These are phyloP conservation scores for Scaptomyza caliginosa DNA, from an alignment of 2,888 invertebrate genomes.

Conservation along the genomic window DNA sequence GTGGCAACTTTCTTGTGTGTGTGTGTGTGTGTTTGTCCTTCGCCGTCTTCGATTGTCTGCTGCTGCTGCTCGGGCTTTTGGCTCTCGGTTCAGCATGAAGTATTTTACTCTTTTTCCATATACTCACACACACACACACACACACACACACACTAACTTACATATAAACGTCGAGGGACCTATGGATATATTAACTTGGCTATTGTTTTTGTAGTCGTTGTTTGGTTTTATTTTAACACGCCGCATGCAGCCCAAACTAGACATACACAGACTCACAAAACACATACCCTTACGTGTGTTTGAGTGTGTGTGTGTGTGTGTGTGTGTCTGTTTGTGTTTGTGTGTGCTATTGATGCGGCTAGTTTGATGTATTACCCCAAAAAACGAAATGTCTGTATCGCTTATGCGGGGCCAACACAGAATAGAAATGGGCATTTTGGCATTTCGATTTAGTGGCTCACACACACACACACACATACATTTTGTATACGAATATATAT, in stretches of 20 bases:
- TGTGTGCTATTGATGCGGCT: constrained; percentile 81
- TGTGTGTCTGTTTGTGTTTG: constrained; percentile 44
- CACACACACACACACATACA: constrained; percentile 48
- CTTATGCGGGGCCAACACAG: constrained; percentile 77
- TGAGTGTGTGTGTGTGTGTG: constrained; percentile 46
- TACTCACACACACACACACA: constrained; percentile 15
- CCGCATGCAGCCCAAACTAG: constrained; percentile 68
- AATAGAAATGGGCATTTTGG: constrained; percentile 81
- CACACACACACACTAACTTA: constrained; percentile 1
- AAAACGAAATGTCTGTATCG: constrained; percentile 80
- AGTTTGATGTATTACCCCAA: constrained; percentile 83
- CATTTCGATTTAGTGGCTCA: constrained; percentile 78
- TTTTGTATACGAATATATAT: constrained; percentile 11
- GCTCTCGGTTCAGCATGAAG: constrained; percentile 75
- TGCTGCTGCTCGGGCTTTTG: constrained; percentile 11
- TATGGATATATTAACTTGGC: constrained; percentile 74
- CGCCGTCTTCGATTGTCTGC: constrained; percentile 20
- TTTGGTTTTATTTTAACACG: constrained; percentile 76
- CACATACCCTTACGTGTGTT: constrained; percentile 8
- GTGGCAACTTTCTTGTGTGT: constrained; percentile 66
- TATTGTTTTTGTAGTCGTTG: constrained; percentile 70
- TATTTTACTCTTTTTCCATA: constrained; percentile 74
- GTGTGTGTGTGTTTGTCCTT: constrained; percentile 27
- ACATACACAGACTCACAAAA: constrained; percentile 22
- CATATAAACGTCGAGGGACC: constrained; percentile 10